These are phyloP conservation scores for Eledone cirrhosa DNA, from an alignment of 2,888 invertebrate species.

Conservation along the genomic window DNA sequence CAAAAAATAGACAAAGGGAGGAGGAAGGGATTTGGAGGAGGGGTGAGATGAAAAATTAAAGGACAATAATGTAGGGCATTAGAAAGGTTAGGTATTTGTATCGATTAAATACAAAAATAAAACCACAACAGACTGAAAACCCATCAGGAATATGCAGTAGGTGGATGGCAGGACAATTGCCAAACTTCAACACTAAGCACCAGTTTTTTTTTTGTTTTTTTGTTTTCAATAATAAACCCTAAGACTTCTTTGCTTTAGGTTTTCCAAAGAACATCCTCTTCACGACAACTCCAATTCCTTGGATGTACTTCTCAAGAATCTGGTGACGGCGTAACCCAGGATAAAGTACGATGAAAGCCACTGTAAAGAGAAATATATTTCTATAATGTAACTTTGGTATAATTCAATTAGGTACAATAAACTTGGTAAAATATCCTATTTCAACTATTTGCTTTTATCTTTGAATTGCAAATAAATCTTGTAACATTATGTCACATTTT, in stretches of 20 bases:
- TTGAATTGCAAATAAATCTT: neutral
- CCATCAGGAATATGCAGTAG: neutral
- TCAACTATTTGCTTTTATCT: neutral
- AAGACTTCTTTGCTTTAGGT: conserved; percentile 30
- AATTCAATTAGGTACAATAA: no score
- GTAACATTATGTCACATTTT: no score
- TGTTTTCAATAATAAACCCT: neutral
- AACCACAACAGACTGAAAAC: neutral
- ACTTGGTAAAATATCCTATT: neutral
- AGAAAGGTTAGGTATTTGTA: no score
- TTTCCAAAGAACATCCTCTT: conserved; percentile 36
- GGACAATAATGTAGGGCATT: no score
- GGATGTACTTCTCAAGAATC: conserved; percentile 54
- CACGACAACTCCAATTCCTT: conserved; percentile 29
- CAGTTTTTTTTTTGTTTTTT: neutral
- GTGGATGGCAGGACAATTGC: neutral
- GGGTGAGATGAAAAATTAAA: no score
- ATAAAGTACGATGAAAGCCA: conserved; percentile 55
- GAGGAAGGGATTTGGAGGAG: no score
- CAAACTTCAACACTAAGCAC: conserved; percentile 21
- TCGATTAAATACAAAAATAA: neutral
- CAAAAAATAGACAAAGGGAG: no score
- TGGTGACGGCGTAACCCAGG: conserved; percentile 64
- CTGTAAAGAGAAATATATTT: conserved; percentile 44
- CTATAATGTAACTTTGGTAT: neutral